phyloP scores from a whole-genome alignment of 2,888 invertebrate species.

The Drosophila pegasa region DNA sequence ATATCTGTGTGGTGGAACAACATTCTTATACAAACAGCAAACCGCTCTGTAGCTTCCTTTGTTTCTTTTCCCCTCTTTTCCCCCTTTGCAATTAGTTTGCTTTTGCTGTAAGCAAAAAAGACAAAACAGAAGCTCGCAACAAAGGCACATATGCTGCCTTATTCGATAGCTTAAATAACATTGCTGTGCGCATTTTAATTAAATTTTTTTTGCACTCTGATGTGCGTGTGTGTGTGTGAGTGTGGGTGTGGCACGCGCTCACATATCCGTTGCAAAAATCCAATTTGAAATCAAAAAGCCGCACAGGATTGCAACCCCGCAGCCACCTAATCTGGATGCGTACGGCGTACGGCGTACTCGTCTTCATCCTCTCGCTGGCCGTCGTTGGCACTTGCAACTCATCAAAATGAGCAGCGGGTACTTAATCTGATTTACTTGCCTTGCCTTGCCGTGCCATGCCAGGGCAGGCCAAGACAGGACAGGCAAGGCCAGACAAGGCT shows the following conservation, averaged over 20 bases:
- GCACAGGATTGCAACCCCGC: constrained; percentile 37
- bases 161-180: constrained; percentile 33
- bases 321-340: constrained; percentile 41
- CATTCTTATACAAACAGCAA: neutral
- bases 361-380: constrained; percentile 19
- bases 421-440: constrained; percentile 81
- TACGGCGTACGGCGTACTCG: constrained; percentile 15
- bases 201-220: constrained; percentile 35
- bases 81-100: constrained; percentile 13
- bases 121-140: neutral
- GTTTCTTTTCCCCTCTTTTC: neutral
- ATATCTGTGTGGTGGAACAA: neutral
- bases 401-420: constrained; percentile 80
- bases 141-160: constrained; percentile 6
- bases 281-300: constrained; percentile 72
- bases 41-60: too few species aligned
- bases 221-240: too few species aligned
- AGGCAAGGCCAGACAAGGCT: constrained; percentile 22
- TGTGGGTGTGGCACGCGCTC: constrained; percentile 21
- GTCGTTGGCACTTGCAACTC: constrained; percentile 62
- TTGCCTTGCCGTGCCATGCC: constrained; percentile 21
- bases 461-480: neutral
- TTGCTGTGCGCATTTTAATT: constrained; percentile 44
- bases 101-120: neutral
- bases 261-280: constrained; percentile 62